Conservation (phyloP, 1,140 invertebrate species). For the Theocolax elegans region DNA sequence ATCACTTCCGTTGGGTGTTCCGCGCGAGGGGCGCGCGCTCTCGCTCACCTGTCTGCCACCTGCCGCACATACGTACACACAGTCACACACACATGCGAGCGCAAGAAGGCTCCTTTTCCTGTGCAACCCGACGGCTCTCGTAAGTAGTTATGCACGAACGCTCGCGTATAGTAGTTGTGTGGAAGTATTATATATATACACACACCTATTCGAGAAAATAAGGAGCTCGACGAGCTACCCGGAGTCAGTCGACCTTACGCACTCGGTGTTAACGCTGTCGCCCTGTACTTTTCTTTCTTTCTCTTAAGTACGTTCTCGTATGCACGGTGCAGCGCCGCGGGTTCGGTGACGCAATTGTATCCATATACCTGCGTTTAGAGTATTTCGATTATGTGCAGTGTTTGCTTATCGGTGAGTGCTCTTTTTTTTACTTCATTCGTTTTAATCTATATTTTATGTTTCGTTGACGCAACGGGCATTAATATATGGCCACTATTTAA, state of each 20-base stretch:
- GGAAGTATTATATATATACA: not conserved
- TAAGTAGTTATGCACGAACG: constrained; percentile 26
- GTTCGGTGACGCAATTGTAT: constrained; percentile 18
- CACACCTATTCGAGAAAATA: not conserved
- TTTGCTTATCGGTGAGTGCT: too few species aligned
- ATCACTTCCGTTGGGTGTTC: constrained; percentile 59
- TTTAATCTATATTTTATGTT: too few species aligned
- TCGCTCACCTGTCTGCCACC: constrained; percentile 60
- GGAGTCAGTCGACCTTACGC: constrained; percentile 48
- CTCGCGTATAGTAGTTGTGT: not conserved
- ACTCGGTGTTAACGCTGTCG: constrained; percentile 39
- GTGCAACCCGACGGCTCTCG: too few species aligned
- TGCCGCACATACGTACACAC: constrained; percentile 53
- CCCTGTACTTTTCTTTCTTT: constrained; percentile 20
- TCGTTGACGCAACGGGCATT: too few species aligned
- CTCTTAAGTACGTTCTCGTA: too few species aligned
- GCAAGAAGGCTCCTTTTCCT: constrained; percentile 1
- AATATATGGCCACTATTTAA: too few species aligned
- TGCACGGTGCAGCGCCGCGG: too few species aligned
- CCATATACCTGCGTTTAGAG: too few species aligned
- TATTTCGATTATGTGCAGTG: too few species aligned
- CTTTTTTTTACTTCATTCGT: too few species aligned
- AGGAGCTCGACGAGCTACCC: constrained; percentile 32
- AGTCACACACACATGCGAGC: not conserved
- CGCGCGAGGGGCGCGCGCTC: constrained; percentile 52